Evolutionary conservation across 2,888 invertebrate species (phyloP).

Genomic region (Callimorpha dominula): DNA sequence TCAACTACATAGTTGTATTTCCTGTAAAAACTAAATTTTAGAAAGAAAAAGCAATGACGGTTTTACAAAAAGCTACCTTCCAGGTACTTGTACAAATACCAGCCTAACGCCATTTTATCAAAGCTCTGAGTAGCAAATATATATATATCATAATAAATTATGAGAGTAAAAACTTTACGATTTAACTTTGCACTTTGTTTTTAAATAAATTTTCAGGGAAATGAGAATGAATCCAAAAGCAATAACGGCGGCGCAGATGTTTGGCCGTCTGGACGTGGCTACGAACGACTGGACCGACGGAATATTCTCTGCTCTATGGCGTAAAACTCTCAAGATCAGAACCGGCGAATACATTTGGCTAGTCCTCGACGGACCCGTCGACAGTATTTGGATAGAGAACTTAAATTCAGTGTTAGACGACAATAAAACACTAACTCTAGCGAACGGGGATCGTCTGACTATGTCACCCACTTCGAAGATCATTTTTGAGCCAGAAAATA

Average conservation of each 20-base stretch:
- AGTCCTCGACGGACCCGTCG: constrained; percentile 98
- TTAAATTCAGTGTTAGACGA: constrained; percentile 98
- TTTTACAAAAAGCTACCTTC: too few relatives aligned
- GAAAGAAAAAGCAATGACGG: too few relatives aligned
- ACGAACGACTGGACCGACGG: constrained; percentile 99
- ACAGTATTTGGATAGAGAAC: constrained; percentile 99
- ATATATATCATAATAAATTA: too few relatives aligned
- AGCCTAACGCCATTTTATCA: too few relatives aligned
- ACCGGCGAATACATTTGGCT: constrained; percentile 97
- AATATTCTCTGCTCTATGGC: constrained; percentile 98
- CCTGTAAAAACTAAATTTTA: too few relatives aligned
- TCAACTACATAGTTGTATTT: too few relatives aligned
- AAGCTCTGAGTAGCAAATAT: too few relatives aligned
- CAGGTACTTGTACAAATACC: too few relatives aligned
- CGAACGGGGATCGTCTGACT: constrained; percentile 97
- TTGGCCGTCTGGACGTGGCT: constrained; percentile 97
- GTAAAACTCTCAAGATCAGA: constrained; percentile 96
- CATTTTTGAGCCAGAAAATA: constrained; percentile 98
- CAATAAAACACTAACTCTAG: constrained; percentile 97
- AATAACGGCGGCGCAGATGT: constrained; percentile 99
- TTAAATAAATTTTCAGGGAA: constrained; percentile 87
- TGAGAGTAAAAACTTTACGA: too few relatives aligned
- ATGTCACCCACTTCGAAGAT: constrained; percentile 98
- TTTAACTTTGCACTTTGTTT: neutral
- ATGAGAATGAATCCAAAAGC: constrained; percentile 99